phyloP scores from a whole-genome alignment of 2,888 invertebrate genomes.

The Limenitis arthemis region DNA sequence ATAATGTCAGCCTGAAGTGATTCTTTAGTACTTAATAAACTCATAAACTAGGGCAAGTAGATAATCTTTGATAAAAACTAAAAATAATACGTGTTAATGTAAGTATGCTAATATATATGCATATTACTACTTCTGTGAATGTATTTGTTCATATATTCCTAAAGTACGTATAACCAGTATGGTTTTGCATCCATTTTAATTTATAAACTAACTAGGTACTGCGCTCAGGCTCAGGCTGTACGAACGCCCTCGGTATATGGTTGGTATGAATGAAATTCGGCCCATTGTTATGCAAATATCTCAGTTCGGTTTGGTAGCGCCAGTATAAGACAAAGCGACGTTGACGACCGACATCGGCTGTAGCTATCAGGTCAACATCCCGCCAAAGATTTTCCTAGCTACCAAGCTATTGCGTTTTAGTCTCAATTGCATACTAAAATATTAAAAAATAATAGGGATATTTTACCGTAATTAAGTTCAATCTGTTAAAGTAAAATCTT shows the following conservation, averaged over 20 bases:
- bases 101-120: background rate
- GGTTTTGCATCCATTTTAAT: slow-evolving; percentile 20
- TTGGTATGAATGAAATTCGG: slow-evolving; percentile 51
- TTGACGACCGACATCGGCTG: slow-evolving; percentile 61
- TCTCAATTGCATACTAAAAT: too few relatives aligned
- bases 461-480: too few relatives aligned
- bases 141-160: slow-evolving; percentile 2
- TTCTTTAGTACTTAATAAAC: background rate
- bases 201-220: slow-evolving; percentile 17
- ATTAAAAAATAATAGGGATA: too few relatives aligned
- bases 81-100: background rate
- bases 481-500: too few relatives aligned
- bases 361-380: slow-evolving; percentile 54
- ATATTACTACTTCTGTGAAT: slow-evolving; percentile 1
- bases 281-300: slow-evolving; percentile 69
- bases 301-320: slow-evolving; percentile 59
- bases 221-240: slow-evolving; percentile 16
- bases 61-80: background rate
- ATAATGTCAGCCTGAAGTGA: too few relatives aligned
- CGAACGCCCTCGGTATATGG: slow-evolving; percentile 12
- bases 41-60: background rate
- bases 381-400: slow-evolving; percentile 33
- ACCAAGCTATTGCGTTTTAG: slow-evolving; percentile 37
- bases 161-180: slow-evolving; percentile 8
- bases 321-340: slow-evolving; percentile 66